Evolutionary conservation across 2,888 invertebrate genomes (phyloP).

Genomic region (Marronus borbonicus): DNA sequence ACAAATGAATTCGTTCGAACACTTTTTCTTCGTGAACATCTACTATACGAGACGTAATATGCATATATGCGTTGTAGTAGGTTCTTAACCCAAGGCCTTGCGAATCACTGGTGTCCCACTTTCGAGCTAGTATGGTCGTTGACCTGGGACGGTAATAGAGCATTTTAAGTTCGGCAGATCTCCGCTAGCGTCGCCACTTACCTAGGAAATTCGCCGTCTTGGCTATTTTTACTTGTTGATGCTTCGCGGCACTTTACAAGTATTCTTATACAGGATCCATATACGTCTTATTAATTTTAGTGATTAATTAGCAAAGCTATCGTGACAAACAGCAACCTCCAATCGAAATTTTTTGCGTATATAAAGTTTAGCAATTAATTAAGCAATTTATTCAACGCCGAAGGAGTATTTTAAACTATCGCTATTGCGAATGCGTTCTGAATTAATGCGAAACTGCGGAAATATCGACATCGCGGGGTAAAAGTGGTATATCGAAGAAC

Average conservation of each 20-base stretch:
- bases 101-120: conserved; percentile 57
- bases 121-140: conserved; percentile 53
- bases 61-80: conserved; percentile 41
- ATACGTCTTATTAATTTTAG: too few relatives aligned
- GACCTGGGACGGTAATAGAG: conserved; percentile 48
- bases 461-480: conserved; percentile 18
- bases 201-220: conserved; percentile 36
- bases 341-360: not conserved
- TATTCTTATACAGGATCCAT: not conserved
- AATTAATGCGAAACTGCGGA: conserved; percentile 17
- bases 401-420: not conserved
- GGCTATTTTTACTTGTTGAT: conserved; percentile 22
- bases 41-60: conserved; percentile 34
- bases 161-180: conserved; percentile 39
- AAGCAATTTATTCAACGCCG: conserved; percentile 13
- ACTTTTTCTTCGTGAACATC: conserved; percentile 18
- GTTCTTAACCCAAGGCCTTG: conserved; percentile 56
- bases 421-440: conserved; percentile 3
- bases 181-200: conserved; percentile 45
- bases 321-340: not conserved
- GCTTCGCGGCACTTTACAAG: not conserved
- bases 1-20: conserved; percentile 27
- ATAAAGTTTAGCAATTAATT: not conserved
- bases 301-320: not conserved
- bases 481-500: conserved; percentile 4